These are phyloP conservation scores for Lottia gigantea DNA, from an alignment of 2,888 invertebrate species.

Conservation along the genomic window DNA sequence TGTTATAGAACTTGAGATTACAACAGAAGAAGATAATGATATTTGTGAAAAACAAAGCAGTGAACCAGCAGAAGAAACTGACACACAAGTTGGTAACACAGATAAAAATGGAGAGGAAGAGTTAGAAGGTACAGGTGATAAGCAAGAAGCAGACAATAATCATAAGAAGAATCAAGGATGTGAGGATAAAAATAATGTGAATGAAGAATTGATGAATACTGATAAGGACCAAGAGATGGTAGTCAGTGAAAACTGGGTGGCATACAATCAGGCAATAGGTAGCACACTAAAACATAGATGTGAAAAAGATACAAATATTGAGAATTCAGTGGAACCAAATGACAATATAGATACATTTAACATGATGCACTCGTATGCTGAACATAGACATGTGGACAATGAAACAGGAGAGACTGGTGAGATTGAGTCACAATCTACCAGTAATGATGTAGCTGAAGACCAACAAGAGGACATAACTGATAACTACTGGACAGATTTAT, in stretches of 20 bases:
- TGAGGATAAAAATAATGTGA: background rate
- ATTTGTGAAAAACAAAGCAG: slow-evolving; percentile 8
- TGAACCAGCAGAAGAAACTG: slow-evolving; percentile 16
- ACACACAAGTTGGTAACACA: background rate
- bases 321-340: slow-evolving; percentile 21
- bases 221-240: background rate
- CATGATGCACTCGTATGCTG: slow-evolving; percentile 52
- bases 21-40: slow-evolving; percentile 27
- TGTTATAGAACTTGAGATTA: slow-evolving; percentile 43
- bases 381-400: slow-evolving; percentile 16
- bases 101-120: slow-evolving; percentile 15
- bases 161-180: background rate
- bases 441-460: background rate
- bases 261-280: slow-evolving; percentile 34
- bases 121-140: slow-evolving; percentile 11
- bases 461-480: slow-evolving; percentile 31
- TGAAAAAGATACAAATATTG: slow-evolving; percentile 20
- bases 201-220: background rate
- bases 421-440: slow-evolving; percentile 14
- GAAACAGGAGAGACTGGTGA: slow-evolving; percentile 20
- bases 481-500: slow-evolving; percentile 53
- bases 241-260: slow-evolving; percentile 23
- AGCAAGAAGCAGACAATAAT: background rate
- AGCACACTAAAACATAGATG: slow-evolving; percentile 23
- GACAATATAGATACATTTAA: slow-evolving; percentile 41